These are phyloP conservation scores for Brachionus rotundiformis DNA, from an alignment of 1,140 invertebrate genomes.

Conservation along the genomic window DNA sequence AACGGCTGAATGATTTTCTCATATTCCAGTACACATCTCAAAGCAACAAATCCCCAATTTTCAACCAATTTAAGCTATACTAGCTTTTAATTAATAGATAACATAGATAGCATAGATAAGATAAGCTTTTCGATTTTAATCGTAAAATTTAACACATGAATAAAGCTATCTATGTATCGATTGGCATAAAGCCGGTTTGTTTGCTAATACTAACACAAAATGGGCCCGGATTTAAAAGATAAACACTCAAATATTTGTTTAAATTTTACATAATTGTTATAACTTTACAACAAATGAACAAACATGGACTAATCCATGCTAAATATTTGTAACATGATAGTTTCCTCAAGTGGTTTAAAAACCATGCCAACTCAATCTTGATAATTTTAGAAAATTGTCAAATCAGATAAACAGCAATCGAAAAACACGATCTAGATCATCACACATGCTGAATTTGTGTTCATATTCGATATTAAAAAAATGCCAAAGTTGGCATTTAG, in stretches of 20 bases:
- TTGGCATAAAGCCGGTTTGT: not conserved
- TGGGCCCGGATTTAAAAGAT: constrained; percentile 8
- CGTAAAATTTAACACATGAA: not conserved
- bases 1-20: not conserved
- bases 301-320: not conserved
- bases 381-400: not conserved
- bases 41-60: not conserved
- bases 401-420: not conserved
- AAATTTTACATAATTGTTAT: not conserved
- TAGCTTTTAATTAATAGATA: constrained; percentile 3
- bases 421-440: not conserved
- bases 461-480: not conserved
- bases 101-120: not conserved
- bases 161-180: not conserved
- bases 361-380: not conserved
- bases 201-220: not conserved
- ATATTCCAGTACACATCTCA: not conserved
- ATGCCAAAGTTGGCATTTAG: not conserved
- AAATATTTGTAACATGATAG: not conserved
- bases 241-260: constrained; percentile 18
- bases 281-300: not conserved
- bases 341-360: not conserved
- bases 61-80: not conserved
- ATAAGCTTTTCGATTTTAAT: not conserved
- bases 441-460: too few species aligned